Conservation (phyloP, 2,888 invertebrate species). For the Melinaea menophilus region DNA sequence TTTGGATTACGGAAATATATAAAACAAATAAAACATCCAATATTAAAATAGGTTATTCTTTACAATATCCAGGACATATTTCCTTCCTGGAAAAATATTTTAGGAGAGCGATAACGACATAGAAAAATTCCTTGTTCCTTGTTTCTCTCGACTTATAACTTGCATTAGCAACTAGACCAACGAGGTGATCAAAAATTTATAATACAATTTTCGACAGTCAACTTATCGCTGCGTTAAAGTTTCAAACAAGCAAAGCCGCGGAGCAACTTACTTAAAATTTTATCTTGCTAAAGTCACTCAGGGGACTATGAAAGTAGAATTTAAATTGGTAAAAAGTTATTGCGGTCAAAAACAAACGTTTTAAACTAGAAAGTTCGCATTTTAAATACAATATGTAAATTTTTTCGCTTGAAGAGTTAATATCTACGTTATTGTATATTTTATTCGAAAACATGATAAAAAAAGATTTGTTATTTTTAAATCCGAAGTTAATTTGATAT, state of each 20-base stretch:
- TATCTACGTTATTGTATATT: too few relatives aligned
- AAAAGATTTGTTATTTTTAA: background rate
- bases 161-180: background rate
- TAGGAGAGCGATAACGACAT: too few relatives aligned
- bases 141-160: background rate
- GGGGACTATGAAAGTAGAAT: slow-evolving; percentile 6
- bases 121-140: too few relatives aligned
- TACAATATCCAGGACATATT: too few relatives aligned
- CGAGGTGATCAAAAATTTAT: background rate
- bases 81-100: too few relatives aligned
- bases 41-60: too few relatives aligned
- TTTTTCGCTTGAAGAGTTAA: too few relatives aligned
- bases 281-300: slow-evolving; percentile 5
- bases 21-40: too few relatives aligned
- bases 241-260: background rate
- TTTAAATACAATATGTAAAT: too few relatives aligned
- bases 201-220: background rate
- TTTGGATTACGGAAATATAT: too few relatives aligned
- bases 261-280: slow-evolving; percentile 1
- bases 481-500: slow-evolving; percentile 2
- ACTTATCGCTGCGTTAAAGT: slow-evolving; percentile 1
- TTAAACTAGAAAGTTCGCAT: too few relatives aligned
- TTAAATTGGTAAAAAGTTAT: slow-evolving; percentile 4
- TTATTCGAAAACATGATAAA: too few relatives aligned
- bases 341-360: slow-evolving; percentile 5